These are phyloP conservation scores for Meloidogyne hapla DNA, from an alignment of 1,140 invertebrate species.

Conservation along the genomic window DNA sequence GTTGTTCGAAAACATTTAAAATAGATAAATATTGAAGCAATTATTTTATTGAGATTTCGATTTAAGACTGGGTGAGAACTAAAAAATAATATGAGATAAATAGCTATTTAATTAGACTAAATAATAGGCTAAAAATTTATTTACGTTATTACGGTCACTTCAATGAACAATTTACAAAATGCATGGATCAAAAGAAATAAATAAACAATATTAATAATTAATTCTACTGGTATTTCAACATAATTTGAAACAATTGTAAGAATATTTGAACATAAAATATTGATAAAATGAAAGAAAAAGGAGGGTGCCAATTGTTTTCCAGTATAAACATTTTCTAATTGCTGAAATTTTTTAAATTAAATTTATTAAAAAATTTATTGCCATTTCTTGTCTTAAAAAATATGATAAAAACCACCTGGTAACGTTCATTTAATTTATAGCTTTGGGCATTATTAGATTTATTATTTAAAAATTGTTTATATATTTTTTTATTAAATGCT, in stretches of 20 bases:
- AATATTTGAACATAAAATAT: constrained; percentile 4
- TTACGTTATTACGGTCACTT: constrained; percentile 1
- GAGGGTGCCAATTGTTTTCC: constrained; percentile 12
- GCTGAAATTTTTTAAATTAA: neutral
- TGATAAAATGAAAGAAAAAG: constrained; percentile 13
- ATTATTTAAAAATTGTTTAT: neutral
- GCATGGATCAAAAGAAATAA: neutral
- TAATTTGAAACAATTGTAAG: neutral
- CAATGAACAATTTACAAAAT: neutral
- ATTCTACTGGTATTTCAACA: no score
- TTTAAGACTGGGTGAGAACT: neutral
- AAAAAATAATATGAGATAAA: neutral
- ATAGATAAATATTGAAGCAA: neutral
- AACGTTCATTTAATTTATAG: neutral
- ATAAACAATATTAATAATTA: neutral
- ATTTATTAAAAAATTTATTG: no score
- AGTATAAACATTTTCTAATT: constrained; percentile 13
- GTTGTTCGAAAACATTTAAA: neutral
- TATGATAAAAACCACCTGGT: neutral
- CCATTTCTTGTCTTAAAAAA: neutral
- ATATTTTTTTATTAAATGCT: neutral
- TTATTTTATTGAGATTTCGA: neutral
- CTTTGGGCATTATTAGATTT: neutral
- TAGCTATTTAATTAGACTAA: neutral
- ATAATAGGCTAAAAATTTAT: neutral